Conservation (phyloP, 2,888 invertebrate genomes). For the Standfussiana lucernea region DNA sequence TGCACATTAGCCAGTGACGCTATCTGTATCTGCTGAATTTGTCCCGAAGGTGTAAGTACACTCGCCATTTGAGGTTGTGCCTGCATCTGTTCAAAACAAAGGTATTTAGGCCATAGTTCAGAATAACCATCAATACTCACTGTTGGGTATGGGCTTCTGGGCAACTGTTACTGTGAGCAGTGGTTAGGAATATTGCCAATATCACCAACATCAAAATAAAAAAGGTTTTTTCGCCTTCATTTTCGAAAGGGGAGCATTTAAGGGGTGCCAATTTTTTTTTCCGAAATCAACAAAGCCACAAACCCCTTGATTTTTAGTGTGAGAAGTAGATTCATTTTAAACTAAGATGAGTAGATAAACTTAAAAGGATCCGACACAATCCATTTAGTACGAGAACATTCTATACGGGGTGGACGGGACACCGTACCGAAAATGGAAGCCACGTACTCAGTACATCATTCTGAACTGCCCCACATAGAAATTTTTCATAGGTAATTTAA, state of each 20-base stretch:
- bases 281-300: neutral
- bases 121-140: neutral
- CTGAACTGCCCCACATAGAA: too few relatives aligned
- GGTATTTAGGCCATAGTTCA: neutral
- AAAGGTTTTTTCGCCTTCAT: neutral
- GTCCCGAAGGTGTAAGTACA: constrained; percentile 96
- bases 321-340: neutral
- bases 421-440: too few relatives aligned
- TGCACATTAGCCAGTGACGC: constrained; percentile 91
- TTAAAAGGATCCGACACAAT: neutral
- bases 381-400: neutral
- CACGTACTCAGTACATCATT: too few relatives aligned
- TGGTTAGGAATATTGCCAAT: neutral
- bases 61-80: constrained; percentile 94
- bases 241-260: neutral
- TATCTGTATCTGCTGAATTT: constrained; percentile 97
- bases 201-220: too few relatives aligned
- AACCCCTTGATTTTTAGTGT: neutral
- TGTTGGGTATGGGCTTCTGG: neutral
- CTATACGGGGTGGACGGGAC: neutral
- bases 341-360: neutral
- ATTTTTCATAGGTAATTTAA: too few relatives aligned
- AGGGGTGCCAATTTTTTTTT: neutral
- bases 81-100: constrained; percentile 83
- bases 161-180: neutral